These are phyloP conservation scores for Plecotus auritus DNA, from an alignment of 2,113 vertebrate genomes.

Conservation along the genomic window DNA sequence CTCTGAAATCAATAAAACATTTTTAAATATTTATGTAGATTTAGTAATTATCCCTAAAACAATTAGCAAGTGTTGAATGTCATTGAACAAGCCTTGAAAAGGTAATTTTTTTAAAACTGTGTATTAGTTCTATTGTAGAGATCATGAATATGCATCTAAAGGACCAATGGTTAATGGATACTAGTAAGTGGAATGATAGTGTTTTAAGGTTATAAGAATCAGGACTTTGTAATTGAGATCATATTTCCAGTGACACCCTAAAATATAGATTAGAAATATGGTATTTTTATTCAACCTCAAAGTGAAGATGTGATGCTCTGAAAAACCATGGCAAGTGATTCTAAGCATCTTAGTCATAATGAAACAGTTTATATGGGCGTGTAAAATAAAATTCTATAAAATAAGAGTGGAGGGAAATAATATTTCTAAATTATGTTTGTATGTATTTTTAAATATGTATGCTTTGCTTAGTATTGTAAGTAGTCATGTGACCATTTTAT, in stretches of 20 bases:
- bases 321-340: neutral
- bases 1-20: too few relatives aligned
- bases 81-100: neutral
- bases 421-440: neutral
- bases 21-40: neutral
- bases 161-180: neutral
- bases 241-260: neutral
- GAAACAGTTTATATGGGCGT: neutral
- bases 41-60: slow-evolving; percentile 14
- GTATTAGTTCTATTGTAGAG: neutral
- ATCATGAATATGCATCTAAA: neutral
- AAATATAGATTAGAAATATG: neutral
- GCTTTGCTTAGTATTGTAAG: neutral
- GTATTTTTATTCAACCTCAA: neutral
- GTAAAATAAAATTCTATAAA: slow-evolving; percentile 6
- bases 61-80: neutral
- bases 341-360: neutral
- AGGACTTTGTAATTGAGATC: neutral
- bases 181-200: neutral
- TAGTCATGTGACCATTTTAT: neutral
- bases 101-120: neutral
- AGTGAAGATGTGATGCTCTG: neutral
- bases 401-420: neutral
- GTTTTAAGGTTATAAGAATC: neutral
- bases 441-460: neutral